phyloP scores from a whole-genome alignment of 2,888 invertebrate species.

The Resseliella maxima region DNA sequence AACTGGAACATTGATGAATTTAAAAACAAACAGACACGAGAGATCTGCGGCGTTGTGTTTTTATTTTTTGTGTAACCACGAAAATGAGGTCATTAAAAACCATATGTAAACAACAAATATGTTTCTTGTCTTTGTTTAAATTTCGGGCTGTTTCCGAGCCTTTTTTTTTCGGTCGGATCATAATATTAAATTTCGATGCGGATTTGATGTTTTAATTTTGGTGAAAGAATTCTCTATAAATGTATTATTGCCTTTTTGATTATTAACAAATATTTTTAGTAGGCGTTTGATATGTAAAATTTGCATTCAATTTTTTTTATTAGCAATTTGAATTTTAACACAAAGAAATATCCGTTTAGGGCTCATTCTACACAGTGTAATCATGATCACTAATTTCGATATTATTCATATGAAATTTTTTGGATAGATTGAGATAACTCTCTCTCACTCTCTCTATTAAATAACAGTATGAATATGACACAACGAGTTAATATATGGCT shows the following conservation, averaged over 20 bases:
- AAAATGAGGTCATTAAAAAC: slow-evolving; percentile 43
- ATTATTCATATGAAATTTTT: too few relatives aligned
- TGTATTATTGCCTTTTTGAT: not conserved
- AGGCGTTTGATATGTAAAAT: not conserved
- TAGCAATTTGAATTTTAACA: not conserved
- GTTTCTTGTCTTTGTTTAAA: slow-evolving; percentile 8
- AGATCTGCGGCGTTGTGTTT: not conserved
- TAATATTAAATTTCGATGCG: not conserved
- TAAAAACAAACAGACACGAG: not conserved
- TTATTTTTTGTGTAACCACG: not conserved
- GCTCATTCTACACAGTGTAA: too few relatives aligned
- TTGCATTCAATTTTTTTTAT: not conserved
- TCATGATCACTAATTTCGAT: too few relatives aligned
- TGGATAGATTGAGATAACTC: too few relatives aligned
- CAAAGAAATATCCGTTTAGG: too few relatives aligned
- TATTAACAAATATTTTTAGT: not conserved
- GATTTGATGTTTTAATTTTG: not conserved
- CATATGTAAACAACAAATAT: slow-evolving; percentile 26
- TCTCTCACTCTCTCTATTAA: too few relatives aligned
- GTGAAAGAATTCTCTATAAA: not conserved
- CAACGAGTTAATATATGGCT: not conserved
- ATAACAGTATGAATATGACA: not conserved
- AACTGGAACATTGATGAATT: not conserved
- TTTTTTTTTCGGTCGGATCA: not conserved
- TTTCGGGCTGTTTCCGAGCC: not conserved